Base-by-base conservation (phyloP, 1,140 invertebrate species). In the Notospermus geniculatus region DNA sequence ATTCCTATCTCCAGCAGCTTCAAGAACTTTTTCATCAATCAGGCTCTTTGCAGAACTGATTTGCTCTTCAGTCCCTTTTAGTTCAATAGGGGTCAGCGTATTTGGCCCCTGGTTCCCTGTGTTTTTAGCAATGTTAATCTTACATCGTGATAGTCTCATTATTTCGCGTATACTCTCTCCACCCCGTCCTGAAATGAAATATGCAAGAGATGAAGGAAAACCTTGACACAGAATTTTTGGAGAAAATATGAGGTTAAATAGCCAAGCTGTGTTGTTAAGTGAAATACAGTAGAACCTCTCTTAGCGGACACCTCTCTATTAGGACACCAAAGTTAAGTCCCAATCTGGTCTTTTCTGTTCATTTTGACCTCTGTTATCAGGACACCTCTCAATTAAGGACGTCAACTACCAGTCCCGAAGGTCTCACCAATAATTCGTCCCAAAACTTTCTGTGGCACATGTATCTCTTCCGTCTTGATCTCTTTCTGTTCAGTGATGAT, bases 81-180 rank as follows among this genome's bases (percentile, higher is more conserved):
- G 82, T 41, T 79, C 81, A 15, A 88, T 71, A 64, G 77, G 80
- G 58, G 68, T 66, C 0, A 61, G 58, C 13, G 64, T 50, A 45
- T 74, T 69, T 39, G 45, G 50, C 9, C 56, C 54, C 19, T 62
- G 60, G 28, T 59, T 23, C 19, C 72, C 70, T n/a, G 59, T 57
- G 1, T 60, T 62, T 46, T 68, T 64, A 17, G 83, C 83, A 23
- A 90, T 70, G 59, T 77, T 85, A 0, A 91, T 81, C 67, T 87
- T 87, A 0, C 88, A 86, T 46, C 85, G 86, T 19, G 88, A 87
- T 2, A 71, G 67, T 60, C 83, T 83, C 43, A 86, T 85, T 36
- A 93, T 89, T n/a, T 86, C 77, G 60, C 86, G 84, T 59, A 93
- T 86, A 39, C 80, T 85, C 61, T 89, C 87, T 17, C 89, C 90